These are phyloP conservation scores for Colletes collaris DNA, from an alignment of 2,888 invertebrate genomes.

Conservation along the genomic window DNA sequence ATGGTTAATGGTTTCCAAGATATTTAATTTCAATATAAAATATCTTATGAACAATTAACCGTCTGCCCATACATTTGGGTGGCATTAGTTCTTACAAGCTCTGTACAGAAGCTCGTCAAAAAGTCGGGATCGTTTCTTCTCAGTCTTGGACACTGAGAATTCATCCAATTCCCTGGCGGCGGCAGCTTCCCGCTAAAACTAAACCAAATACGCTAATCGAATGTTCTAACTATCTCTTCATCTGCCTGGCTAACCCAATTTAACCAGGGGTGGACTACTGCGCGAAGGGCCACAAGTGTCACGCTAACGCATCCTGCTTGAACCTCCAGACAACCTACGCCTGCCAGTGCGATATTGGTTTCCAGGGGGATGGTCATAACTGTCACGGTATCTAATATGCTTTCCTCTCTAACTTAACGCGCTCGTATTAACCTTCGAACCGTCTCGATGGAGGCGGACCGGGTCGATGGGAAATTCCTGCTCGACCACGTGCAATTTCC, in stretches of 20 bases:
- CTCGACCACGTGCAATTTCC: constrained; percentile 21
- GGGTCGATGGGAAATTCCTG: constrained; percentile 33
- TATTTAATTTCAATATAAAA: no score
- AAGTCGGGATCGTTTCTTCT: background rate
- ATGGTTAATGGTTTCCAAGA: no score
- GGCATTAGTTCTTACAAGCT: no score
- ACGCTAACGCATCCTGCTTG: constrained; percentile 95
- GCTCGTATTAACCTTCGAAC: constrained; percentile 18
- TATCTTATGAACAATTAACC: no score
- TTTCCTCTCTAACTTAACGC: constrained; percentile 41
- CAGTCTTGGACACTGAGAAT: constrained; percentile 1
- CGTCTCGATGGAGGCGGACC: constrained; percentile 2
- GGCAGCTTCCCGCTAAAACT: constrained; percentile 10
- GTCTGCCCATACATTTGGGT: no score
- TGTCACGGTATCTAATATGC: constrained; percentile 86
- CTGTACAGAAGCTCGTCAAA: no score
- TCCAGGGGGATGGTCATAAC: constrained; percentile 92
- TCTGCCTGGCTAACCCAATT: constrained; percentile 74
- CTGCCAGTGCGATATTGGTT: constrained; percentile 95
- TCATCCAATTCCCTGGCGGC: constrained; percentile 10
- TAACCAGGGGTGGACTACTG: constrained; percentile 93
- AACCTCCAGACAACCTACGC: constrained; percentile 95
- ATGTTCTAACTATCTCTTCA: constrained; percentile 69
- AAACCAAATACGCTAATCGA: constrained; percentile 47
- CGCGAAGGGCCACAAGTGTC: constrained; percentile 94